Percentiles rank a stretch among this genome's conserved stretches.
phyloP scores from a whole-genome alignment of 2,113 vertebrate genomes.

The Poeciliopsis prolifica region DNA sequence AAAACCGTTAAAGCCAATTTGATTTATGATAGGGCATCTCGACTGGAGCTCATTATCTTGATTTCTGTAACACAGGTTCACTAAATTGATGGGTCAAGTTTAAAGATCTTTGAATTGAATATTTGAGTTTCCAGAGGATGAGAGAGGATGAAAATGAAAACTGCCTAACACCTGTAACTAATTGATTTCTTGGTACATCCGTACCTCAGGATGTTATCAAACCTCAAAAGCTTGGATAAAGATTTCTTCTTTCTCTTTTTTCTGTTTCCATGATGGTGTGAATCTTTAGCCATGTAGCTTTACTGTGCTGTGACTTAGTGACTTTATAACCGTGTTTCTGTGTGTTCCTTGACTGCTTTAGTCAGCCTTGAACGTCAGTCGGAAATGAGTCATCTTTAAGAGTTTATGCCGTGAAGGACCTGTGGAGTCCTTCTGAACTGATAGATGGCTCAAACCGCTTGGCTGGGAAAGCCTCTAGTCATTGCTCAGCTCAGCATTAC shows the following conservation, averaged over 20 bases:
- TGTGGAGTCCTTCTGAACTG: conserved; percentile 41
- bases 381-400: conserved; percentile 27
- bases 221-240: too few relatives aligned
- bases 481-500: conserved; percentile 51
- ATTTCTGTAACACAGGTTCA: neutral
- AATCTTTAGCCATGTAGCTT: neutral
- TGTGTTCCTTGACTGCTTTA: conserved; percentile 8
- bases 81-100: too few relatives aligned
- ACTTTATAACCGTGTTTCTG: neutral
- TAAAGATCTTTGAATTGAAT: too few relatives aligned
- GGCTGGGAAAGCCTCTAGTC: conserved; percentile 46
- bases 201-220: too few relatives aligned
- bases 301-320: neutral
- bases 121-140: neutral
- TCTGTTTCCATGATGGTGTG: neutral
- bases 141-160: neutral
- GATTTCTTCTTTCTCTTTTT: too few relatives aligned
- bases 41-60: neutral
- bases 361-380: neutral
- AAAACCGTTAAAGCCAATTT: too few relatives aligned
- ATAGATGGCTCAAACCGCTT: conserved; percentile 51
- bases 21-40: too few relatives aligned
- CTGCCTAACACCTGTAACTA: neutral
- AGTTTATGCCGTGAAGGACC: conserved; percentile 26
- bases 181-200: neutral